Evolutionary conservation across 1,140 invertebrate species (phyloP).

Genomic region (Pygmarrhopalites habei): DNA sequence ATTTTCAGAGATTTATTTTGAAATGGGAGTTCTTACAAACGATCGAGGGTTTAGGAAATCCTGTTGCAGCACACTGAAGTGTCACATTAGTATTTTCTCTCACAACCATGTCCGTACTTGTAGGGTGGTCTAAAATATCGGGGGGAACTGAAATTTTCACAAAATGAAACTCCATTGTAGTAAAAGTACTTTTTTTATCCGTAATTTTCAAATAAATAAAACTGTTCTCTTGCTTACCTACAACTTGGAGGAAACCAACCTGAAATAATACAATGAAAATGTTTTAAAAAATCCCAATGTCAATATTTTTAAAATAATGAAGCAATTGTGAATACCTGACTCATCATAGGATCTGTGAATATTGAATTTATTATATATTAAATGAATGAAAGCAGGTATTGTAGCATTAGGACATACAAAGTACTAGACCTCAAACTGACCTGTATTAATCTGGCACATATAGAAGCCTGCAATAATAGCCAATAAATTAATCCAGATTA

Average conservation of each 20-base stretch:
- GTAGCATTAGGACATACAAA: not conserved
- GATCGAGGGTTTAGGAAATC: constrained; percentile 31
- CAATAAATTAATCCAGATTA: no score
- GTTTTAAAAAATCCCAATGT: not conserved
- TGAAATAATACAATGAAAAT: constrained; percentile 46
- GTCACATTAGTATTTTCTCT: constrained; percentile 76
- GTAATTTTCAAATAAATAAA: not conserved
- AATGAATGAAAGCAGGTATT: not conserved
- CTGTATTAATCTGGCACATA: constrained; percentile 73
- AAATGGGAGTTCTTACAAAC: no score
- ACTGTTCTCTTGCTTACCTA: constrained; percentile 54
- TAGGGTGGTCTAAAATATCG: constrained; percentile 73
- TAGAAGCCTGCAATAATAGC: no score
- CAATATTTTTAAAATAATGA: not conserved
- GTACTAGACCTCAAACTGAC: not conserved
- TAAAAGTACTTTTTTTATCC: not conserved
- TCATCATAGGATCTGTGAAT: constrained; percentile 69
- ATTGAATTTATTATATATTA: no score
- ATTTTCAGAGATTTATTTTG: no score
- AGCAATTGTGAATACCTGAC: constrained; percentile 41
- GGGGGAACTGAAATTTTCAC: constrained; percentile 64
- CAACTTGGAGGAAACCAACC: constrained; percentile 73
- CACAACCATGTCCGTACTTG: constrained; percentile 71
- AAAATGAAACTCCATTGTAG: not conserved
- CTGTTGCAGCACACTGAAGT: constrained; percentile 54